Evolutionary conservation across 2,888 invertebrate species (phyloP), one percentile per base, ranked within the genome.

Genomic region (Eurytoma adleriae): DNA sequence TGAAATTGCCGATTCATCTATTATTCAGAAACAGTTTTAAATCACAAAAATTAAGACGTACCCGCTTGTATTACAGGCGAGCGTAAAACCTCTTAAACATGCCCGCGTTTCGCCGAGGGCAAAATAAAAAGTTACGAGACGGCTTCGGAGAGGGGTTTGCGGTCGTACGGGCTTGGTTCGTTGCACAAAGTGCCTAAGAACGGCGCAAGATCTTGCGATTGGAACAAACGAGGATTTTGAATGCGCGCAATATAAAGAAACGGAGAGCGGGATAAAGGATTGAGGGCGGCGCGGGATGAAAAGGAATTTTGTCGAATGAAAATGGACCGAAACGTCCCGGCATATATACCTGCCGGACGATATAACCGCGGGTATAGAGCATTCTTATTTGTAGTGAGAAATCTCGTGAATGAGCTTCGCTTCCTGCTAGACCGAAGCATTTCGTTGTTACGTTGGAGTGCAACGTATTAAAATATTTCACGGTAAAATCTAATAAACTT

Each of bases 81-180:
- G 30, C 40, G 40, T 24, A 59, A 18, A 57, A 40, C 13, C 24
- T 1, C 24, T n/a, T 70, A 16, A 12, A 57, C 57, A 48, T 27
- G 16, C 40, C 20, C 13, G 57, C 24, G 52, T 50, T 72, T 48
- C 16, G 50, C 30, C 62, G 30, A 27, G 50, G 7, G 40, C 64
- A 18, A 62, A 68, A 70, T 69, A 70, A 77, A 77, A 70, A 70
- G 61, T 70, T 70, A 70, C 70, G 69, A 48, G 56, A 54, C 48
- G 14, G 64, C 59, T 70, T 64, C 48, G 54, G 16, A 69, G 62
- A 54, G 16, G 56, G 27, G 14, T 56, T 70, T 13, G 54, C 61
- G 69, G 54, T 27, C n/a, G 48, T 69, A 62, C 52, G 16, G 40
- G 57, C 30, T 5, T 16, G 30, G 50, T 40, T 40, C 40, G 40